phyloP scores from a whole-genome alignment of 30 jellyfish, hydroid and myxozoan species.

The Aurelia aurita region DNA sequence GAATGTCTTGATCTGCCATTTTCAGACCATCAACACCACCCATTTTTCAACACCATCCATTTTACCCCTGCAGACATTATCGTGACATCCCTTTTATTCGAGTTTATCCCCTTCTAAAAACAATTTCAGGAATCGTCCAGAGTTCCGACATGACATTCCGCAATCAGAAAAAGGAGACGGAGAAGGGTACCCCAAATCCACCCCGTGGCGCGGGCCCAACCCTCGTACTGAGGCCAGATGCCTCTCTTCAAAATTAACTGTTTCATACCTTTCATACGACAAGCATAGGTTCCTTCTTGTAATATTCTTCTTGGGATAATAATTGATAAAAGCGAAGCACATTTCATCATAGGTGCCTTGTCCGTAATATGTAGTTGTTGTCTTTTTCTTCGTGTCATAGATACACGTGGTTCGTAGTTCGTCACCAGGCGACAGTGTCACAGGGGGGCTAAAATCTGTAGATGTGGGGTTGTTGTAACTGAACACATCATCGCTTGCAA shows the following conservation, averaged over 20 bases:
- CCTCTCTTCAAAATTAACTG: not conserved
- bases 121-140: too few species aligned
- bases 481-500: conserved; percentile 64
- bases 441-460: conserved; percentile 35
- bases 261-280: conserved; percentile 49
- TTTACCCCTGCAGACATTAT: too few species aligned
- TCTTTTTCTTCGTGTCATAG: conserved; percentile 35
- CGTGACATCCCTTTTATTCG: too few species aligned
- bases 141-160: too few species aligned
- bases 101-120: too few species aligned
- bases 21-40: too few species aligned
- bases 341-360: conserved; percentile 72
- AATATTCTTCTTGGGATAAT: conserved; percentile 39
- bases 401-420: conserved; percentile 65
- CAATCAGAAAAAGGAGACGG: too few species aligned
- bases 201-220: too few species aligned
- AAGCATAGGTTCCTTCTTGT: conserved; percentile 26
- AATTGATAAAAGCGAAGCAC: conserved; percentile 66
- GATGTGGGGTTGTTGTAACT: conserved; percentile 59
- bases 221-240: too few species aligned
- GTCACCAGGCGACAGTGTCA: conserved; percentile 55
- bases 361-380: conserved; percentile 55
- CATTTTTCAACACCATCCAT: too few species aligned
- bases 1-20: too few species aligned
- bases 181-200: too few species aligned